Evolutionary conservation across 2,113 vertebrate genomes (phyloP).

Genomic region (Anolis sagrei): DNA sequence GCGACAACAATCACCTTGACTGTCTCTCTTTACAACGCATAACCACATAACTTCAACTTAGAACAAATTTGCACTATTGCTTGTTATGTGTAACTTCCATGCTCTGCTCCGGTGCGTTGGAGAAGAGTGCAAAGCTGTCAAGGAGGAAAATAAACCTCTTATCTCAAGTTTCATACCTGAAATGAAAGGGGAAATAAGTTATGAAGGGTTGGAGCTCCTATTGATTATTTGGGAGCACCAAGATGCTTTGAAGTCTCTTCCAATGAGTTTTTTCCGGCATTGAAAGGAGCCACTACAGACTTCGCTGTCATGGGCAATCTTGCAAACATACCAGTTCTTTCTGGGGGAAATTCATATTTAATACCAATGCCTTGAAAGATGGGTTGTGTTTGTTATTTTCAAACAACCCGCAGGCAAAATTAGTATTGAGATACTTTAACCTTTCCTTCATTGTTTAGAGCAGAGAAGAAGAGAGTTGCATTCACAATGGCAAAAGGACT

Average conservation of each 20-base stretch:
- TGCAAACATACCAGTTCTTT: neutral
- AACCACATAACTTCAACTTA: too few relatives aligned
- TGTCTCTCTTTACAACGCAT: too few relatives aligned
- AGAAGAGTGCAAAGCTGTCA: neutral
- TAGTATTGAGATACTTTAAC: constrained; percentile 16
- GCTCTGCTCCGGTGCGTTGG: too few relatives aligned
- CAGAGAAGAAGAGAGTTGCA: neutral
- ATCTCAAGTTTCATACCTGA: neutral
- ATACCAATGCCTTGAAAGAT: constrained; percentile 14
- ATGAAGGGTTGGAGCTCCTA: neutral
- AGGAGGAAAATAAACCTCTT: neutral
- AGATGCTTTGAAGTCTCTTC: constrained; percentile 36
- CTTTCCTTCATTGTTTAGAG: constrained; percentile 31
- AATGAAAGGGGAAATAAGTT: constrained; percentile 3
- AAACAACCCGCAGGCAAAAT: constrained; percentile 38
- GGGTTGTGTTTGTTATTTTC: constrained; percentile 3
- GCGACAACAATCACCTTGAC: too few relatives aligned
- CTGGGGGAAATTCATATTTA: constrained; percentile 25
- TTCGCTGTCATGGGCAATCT: neutral
- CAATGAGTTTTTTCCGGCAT: neutral
- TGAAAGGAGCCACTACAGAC: constrained; percentile 11
- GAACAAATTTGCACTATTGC: too few relatives aligned
- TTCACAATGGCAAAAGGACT: neutral
- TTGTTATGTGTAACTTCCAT: too few relatives aligned
- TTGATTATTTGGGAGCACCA: constrained; percentile 17